Evolutionary conservation across 1,140 invertebrate species (phyloP).

Genomic region (Megalopta genalis): DNA sequence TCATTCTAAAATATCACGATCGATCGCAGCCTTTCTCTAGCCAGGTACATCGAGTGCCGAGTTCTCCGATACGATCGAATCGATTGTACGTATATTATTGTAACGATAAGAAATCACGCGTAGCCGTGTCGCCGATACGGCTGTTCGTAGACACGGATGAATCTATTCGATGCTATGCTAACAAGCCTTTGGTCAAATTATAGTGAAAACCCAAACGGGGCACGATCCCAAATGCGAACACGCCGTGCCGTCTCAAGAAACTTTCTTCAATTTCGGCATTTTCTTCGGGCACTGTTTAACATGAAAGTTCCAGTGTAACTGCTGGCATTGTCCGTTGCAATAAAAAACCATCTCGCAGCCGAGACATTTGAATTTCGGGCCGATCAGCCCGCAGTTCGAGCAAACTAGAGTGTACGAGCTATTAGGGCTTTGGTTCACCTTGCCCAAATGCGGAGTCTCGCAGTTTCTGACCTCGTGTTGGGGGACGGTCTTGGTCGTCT

Average conservation of each 20-base stretch:
- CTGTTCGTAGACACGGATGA: too few species aligned
- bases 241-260: conserved; percentile 43
- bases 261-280: conserved; percentile 76
- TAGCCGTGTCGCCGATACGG: too few species aligned
- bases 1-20: too few species aligned
- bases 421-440: conserved; percentile 62
- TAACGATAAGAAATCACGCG: too few species aligned
- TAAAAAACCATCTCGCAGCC: conserved; percentile 73
- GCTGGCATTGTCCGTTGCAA: conserved; percentile 74
- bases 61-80: too few species aligned
- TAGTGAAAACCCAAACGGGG: too few species aligned
- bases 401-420: conserved; percentile 54
- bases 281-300: conserved; percentile 72
- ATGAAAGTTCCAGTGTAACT: conserved; percentile 73
- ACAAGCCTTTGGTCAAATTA: too few species aligned
- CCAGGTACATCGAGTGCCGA: too few species aligned
- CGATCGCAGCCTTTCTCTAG: too few species aligned
- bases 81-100: too few species aligned
- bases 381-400: conserved; percentile 65
- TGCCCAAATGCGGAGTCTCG: conserved; percentile 69
- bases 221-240: too few species aligned
- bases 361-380: conserved; percentile 71
- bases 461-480: conserved; percentile 55
- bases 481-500: neutral
- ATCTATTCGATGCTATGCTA: too few species aligned